These are phyloP conservation scores for Drosophila lini DNA, from an alignment of 1,140 invertebrate genomes.

Conservation along the genomic window DNA sequence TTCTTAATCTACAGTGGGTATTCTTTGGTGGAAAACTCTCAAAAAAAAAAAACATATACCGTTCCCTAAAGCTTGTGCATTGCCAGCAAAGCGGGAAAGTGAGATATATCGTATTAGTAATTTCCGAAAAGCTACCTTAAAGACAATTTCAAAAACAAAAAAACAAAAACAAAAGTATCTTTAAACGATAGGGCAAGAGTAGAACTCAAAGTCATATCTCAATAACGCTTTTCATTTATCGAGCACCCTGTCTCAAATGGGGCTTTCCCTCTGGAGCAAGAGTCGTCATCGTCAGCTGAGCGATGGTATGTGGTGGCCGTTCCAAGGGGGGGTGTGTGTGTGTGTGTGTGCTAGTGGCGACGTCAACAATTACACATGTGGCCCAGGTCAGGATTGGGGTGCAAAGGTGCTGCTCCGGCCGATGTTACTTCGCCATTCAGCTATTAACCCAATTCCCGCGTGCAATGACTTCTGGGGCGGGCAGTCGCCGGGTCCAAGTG, in stretches of 20 bases:
- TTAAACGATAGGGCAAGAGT: neutral
- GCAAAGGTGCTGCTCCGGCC: constrained; percentile 55
- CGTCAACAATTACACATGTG: constrained; percentile 61
- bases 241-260: constrained; percentile 18
- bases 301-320: neutral
- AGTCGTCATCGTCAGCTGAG: constrained; percentile 22
- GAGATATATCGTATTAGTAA: too few species aligned
- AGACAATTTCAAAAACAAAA: neutral
- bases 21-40: too few species aligned
- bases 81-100: too few species aligned
- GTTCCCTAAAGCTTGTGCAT: too few species aligned
- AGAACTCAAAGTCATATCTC: neutral
- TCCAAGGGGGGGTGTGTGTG: neutral
- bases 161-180: neutral
- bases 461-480: constrained; percentile 19
- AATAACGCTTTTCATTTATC: neutral
- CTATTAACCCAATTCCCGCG: constrained; percentile 74
- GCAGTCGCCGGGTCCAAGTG: neutral
- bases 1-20: too few species aligned
- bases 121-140: neutral
- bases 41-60: too few species aligned
- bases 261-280: constrained; percentile 12
- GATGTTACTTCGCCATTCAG: constrained; percentile 22
- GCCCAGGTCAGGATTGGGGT: constrained; percentile 58
- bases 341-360: constrained; percentile 6